A percentile compares a stretch with the other conserved stretches of the same genome.
phyloP scores from a whole-genome alignment of 2,113 vertebrate genomes.

The Alosa alosa region DNA sequence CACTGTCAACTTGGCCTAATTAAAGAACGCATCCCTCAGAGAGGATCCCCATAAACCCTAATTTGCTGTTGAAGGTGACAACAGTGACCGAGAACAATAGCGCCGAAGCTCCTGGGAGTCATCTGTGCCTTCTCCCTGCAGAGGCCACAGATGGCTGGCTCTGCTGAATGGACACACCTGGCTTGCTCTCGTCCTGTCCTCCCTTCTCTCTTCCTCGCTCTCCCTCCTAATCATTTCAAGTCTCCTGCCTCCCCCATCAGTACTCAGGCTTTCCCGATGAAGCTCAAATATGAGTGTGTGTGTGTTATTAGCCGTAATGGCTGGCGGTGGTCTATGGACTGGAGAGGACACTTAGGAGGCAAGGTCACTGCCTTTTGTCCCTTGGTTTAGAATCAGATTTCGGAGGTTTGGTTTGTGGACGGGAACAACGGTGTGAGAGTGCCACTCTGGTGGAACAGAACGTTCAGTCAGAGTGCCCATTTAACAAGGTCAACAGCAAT shows the following conservation, averaged over 20 bases:
- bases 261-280: background rate
- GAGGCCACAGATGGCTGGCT: constrained; percentile 1
- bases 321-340: background rate
- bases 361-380: background rate
- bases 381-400: background rate
- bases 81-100: background rate
- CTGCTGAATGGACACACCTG: background rate
- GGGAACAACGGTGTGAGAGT: background rate
- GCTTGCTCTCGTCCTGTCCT: background rate
- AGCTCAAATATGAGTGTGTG: background rate
- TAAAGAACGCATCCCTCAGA: background rate
- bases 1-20: background rate
- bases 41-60: background rate
- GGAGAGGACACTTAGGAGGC: background rate
- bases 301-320: constrained; percentile 7
- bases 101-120: background rate
- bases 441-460: background rate
- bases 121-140: background rate
- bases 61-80: constrained; percentile 1
- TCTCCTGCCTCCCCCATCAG: constrained; percentile 18
- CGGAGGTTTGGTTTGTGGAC: background rate
- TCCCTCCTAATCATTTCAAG: background rate
- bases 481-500: background rate
- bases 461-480: background rate
- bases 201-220: background rate